Evolutionary conservation across 1,140 invertebrate genomes (phyloP).

Genomic region (Dufourea novaeangliae): DNA sequence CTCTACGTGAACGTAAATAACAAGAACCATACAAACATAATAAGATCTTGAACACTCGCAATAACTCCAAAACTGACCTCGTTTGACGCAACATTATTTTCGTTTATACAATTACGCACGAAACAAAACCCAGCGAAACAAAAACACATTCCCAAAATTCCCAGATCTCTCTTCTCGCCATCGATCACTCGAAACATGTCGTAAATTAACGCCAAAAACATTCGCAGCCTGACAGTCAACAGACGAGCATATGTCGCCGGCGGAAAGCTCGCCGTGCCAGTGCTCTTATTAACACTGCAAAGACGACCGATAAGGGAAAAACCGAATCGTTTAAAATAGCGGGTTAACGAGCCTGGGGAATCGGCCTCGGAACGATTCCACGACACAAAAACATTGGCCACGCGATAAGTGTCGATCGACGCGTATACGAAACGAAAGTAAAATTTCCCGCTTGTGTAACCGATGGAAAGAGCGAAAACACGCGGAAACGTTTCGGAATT

Average conservation of each 20-base stretch:
- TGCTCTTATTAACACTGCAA: background rate
- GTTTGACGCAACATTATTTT: too few relatives aligned
- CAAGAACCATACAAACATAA: too few relatives aligned
- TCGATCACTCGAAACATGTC: background rate
- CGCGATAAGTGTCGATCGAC: background rate
- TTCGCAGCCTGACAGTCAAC: background rate
- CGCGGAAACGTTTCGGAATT: constrained; percentile 9
- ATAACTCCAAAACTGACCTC: too few relatives aligned
- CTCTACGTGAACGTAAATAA: too few relatives aligned
- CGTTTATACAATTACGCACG: too few relatives aligned
- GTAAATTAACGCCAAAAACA: background rate
- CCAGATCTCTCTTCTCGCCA: background rate
- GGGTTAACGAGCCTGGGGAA: background rate
- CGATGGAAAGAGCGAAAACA: background rate
- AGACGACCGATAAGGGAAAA: background rate
- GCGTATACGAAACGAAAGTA: constrained; percentile 9
- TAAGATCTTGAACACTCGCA: too few relatives aligned
- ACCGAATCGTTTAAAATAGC: background rate
- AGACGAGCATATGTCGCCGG: background rate
- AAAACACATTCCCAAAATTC: background rate
- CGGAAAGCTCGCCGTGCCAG: background rate
- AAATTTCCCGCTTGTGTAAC: background rate
- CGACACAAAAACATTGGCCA: background rate
- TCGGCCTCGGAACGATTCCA: background rate
- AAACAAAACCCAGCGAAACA: background rate